Conservation (phyloP, 2,113 vertebrate genomes). For the Carlito syrichta region DNA sequence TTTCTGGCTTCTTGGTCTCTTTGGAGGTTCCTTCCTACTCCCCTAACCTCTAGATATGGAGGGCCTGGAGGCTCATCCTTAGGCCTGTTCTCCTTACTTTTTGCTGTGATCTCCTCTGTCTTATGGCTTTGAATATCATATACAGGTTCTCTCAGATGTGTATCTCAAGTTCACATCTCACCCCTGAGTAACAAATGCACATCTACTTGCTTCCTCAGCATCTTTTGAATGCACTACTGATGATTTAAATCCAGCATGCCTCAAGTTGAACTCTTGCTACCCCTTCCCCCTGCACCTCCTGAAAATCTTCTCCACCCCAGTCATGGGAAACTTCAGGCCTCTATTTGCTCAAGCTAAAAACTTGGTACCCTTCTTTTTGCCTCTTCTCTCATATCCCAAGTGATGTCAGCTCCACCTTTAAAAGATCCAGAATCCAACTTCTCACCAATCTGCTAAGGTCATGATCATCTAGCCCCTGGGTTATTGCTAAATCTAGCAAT, state of each 20-base stretch:
- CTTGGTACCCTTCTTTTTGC: neutral
- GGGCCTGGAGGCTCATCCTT: neutral
- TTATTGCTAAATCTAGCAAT: neutral
- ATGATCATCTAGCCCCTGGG: neutral
- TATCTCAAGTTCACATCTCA: neutral
- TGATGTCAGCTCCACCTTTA: neutral
- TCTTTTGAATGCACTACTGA: neutral
- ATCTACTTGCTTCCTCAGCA: neutral
- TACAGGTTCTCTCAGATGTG: neutral
- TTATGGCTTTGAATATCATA: neutral
- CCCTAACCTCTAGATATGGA: neutral
- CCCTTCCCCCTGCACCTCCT: neutral
- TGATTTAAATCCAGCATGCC: neutral
- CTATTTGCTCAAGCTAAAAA: neutral
- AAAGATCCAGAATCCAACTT: neutral
- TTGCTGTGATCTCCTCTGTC: neutral
- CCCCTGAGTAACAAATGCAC: neutral
- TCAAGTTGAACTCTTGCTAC: neutral
- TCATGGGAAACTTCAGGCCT: neutral
- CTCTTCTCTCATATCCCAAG: neutral
- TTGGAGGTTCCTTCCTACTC: neutral
- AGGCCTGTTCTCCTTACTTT: neutral
- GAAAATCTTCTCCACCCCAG: neutral
- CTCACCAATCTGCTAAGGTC: neutral
- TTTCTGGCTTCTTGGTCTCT: neutral